These are phyloP conservation scores for Drosophila neocordata DNA, from an alignment of 1,140 invertebrate genomes.

Conservation along the genomic window DNA sequence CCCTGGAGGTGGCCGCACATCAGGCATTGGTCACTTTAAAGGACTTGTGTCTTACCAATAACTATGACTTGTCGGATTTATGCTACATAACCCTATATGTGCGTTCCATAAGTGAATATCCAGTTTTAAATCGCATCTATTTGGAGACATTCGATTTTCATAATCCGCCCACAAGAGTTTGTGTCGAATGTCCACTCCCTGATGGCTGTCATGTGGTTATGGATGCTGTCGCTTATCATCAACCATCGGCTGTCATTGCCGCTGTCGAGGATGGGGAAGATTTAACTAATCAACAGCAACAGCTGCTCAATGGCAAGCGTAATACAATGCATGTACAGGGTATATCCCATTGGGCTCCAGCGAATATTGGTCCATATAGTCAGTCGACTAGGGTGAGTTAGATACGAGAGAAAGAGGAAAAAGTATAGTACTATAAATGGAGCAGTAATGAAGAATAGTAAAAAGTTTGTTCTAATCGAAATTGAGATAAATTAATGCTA, in stretches of 20 bases:
- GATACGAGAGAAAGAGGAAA: not conserved
- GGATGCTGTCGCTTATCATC: conserved; percentile 89
- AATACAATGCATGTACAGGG: conserved; percentile 95
- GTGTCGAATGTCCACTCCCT: conserved; percentile 91
- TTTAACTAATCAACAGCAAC: conserved; percentile 26
- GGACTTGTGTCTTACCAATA: conserved; percentile 81
- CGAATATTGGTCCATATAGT: conserved; percentile 97
- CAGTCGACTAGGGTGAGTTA: conserved; percentile 89
- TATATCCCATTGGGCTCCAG: conserved; percentile 97
- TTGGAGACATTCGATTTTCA: conserved; percentile 88
- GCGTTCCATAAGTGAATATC: conserved; percentile 91
- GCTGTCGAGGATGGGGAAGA: conserved; percentile 54
- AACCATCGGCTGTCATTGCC: conserved; percentile 35
- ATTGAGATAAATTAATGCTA: too few species aligned
- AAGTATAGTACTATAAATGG: too few species aligned
- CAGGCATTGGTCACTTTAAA: conserved; percentile 62
- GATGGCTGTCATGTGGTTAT: conserved; percentile 89
- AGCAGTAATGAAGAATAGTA: too few species aligned
- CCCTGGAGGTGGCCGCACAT: conserved; percentile 69
- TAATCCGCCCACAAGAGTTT: conserved; percentile 94
- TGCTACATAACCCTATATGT: conserved; percentile 93
- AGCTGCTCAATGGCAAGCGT: conserved; percentile 57
- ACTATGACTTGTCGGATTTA: conserved; percentile 87
- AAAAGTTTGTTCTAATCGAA: too few species aligned
- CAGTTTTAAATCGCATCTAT: conserved; percentile 90